Percentiles rank a stretch among this genome's conserved stretches.
Conservation (phyloP, 2,113 vertebrate genomes). For the Panthera uncia region DNA sequence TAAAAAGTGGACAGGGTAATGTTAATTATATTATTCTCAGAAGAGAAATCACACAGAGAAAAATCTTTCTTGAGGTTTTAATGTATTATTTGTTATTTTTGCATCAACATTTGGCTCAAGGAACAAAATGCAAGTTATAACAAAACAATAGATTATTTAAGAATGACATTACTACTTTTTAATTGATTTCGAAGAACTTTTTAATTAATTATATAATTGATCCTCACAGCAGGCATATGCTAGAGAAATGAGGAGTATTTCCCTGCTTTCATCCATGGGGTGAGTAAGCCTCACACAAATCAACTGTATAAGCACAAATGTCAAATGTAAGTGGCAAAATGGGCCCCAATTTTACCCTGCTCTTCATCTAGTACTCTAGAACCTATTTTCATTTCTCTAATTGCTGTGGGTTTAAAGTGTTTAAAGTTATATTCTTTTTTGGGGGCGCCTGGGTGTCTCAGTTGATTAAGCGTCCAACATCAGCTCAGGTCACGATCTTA, state of each 20-base stretch:
- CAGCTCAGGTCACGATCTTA: too few relatives aligned
- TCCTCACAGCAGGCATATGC: neutral
- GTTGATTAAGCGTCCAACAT: too few relatives aligned
- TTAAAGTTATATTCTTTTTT: neutral
- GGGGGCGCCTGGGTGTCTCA: too few relatives aligned
- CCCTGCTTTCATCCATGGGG: neutral
- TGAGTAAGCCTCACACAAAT: neutral
- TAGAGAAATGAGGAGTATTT: neutral
- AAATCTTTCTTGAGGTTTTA: neutral
- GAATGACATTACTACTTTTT: neutral
- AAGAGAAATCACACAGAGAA: neutral
- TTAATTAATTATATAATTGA: neutral
- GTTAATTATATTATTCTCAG: constrained; percentile 51
- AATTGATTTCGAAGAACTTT: neutral
- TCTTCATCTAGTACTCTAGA: neutral
- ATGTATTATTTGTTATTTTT: neutral
- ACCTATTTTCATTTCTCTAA: neutral
- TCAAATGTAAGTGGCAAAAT: neutral
- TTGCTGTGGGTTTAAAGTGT: neutral
- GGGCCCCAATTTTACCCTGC: neutral
- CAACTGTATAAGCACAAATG: constrained; percentile 15
- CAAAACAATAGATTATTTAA: constrained; percentile 13
- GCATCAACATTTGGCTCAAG: neutral
- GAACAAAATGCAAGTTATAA: neutral
- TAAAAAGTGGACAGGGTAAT: constrained; percentile 60